A percentile compares a stretch with the other conserved stretches of the same genome.
phyloP scores from a whole-genome alignment of 2,113 vertebrate species.

The Brevimyrus niger region DNA sequence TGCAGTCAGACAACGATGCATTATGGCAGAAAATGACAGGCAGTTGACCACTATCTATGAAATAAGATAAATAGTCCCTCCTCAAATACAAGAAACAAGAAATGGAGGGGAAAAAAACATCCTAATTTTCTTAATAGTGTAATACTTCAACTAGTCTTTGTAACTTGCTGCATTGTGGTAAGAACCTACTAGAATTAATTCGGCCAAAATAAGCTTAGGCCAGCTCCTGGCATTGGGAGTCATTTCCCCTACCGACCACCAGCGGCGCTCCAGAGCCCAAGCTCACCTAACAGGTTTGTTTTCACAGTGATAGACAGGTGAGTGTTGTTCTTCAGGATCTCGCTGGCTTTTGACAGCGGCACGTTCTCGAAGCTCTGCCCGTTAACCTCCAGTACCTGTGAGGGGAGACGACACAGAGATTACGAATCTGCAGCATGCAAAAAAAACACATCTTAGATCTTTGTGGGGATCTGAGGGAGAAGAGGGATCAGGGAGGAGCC shows the following conservation, averaged over 20 bases:
- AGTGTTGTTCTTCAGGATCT: conserved; percentile 98
- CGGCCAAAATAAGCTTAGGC: not conserved
- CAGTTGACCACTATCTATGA: not conserved
- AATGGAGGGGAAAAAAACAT: not conserved
- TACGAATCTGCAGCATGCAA: not conserved
- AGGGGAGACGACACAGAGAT: conserved; percentile 31
- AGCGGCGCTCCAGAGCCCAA: not conserved
- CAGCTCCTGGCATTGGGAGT: not conserved
- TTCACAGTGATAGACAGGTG: conserved; percentile 99
- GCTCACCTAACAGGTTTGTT: conserved; percentile 94
- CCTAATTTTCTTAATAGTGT: not conserved
- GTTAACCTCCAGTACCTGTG: conserved; percentile 93
- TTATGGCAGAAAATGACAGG: not conserved
- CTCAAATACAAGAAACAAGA: not conserved
- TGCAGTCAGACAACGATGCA: conserved; percentile 33
- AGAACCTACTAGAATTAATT: not conserved
- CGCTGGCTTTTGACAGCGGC: conserved; percentile 91
- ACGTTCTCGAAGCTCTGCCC: conserved; percentile 99
- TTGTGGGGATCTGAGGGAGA: not conserved
- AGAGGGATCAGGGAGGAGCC: not conserved
- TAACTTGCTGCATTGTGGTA: not conserved
- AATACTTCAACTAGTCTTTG: not conserved
- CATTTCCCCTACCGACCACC: not conserved
- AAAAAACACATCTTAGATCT: not conserved
- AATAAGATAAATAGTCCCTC: not conserved